These are phyloP conservation scores for Nomada hirtipes DNA, from an alignment of 2,888 invertebrate genomes.

Conservation along the genomic window DNA sequence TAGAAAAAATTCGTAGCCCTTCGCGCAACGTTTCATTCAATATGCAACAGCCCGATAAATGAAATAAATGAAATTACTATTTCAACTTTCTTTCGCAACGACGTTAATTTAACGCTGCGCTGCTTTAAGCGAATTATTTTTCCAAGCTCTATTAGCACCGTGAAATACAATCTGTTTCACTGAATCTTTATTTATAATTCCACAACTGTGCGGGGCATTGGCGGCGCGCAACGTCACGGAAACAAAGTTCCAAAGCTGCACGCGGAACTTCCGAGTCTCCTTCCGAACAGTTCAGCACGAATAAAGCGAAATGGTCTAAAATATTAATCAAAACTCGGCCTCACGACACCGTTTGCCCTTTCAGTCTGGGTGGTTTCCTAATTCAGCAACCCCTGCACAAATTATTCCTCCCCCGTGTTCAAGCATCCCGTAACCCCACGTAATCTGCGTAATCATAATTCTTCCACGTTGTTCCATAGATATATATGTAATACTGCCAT, in stretches of 20 bases:
- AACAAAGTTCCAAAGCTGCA: slow-evolving; percentile 41
- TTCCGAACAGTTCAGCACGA: slow-evolving; percentile 19
- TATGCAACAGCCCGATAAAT: no score
- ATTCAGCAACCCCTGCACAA: background rate
- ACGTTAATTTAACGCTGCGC: background rate
- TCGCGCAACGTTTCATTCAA: no score
- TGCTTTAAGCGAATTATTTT: background rate
- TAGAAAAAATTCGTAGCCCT: no score
- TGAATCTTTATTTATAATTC: slow-evolving; percentile 51
- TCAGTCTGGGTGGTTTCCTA: background rate
- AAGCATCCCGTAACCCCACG: no score
- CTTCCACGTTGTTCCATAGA: no score
- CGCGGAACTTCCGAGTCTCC: slow-evolving; percentile 25
- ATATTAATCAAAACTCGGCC: slow-evolving; percentile 35
- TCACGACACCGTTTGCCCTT: background rate
- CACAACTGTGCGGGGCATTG: background rate
- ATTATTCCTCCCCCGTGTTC: background rate
- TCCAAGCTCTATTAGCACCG: background rate
- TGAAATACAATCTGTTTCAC: slow-evolving; percentile 14
- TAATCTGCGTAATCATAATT: no score
- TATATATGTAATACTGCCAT: no score
- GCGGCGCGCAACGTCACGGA: slow-evolving; percentile 1
- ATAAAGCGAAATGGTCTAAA: slow-evolving; percentile 32
- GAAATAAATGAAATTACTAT: no score
- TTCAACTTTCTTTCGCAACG: background rate